phyloP scores from a whole-genome alignment of 2,888 invertebrate species.

The Schizotus pectinicornis region DNA sequence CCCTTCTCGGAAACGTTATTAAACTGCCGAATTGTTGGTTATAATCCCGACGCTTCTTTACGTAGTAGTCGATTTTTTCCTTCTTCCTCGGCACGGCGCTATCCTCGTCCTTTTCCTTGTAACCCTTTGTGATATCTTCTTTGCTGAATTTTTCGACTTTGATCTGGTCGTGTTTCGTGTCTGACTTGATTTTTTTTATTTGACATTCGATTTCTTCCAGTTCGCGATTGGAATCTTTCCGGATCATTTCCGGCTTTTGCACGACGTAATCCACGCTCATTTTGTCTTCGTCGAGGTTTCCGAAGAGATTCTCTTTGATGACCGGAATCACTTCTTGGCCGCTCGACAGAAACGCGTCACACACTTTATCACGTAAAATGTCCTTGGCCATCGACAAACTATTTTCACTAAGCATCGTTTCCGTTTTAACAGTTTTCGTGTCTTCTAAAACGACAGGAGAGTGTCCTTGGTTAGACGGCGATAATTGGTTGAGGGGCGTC shows the following conservation, averaged over 20 bases:
- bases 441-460: slow-evolving; percentile 36
- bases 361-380: slow-evolving; percentile 58
- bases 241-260: slow-evolving; percentile 37
- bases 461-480: slow-evolving; percentile 31
- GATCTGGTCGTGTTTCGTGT: slow-evolving; percentile 45
- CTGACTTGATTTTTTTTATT: slow-evolving; percentile 49
- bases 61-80: slow-evolving; percentile 60
- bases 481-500: slow-evolving; percentile 49
- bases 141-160: slow-evolving; percentile 53
- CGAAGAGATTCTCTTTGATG: slow-evolving; percentile 23
- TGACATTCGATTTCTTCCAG: slow-evolving; percentile 48
- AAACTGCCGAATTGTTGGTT: slow-evolving; percentile 56
- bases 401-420: slow-evolving; percentile 18
- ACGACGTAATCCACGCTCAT: slow-evolving; percentile 29
- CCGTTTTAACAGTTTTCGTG: slow-evolving; percentile 35
- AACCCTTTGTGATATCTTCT: slow-evolving; percentile 53
- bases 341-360: slow-evolving; percentile 66
- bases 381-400: slow-evolving; percentile 24
- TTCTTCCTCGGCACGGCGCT: slow-evolving; percentile 61
- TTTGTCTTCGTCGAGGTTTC: slow-evolving; percentile 42
- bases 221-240: slow-evolving; percentile 52
- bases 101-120: slow-evolving; percentile 58
- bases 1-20: slow-evolving; percentile 54
- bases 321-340: slow-evolving; percentile 63
- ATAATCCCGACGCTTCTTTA: slow-evolving; percentile 55